phyloP scores from a whole-genome alignment of 2,888 invertebrate genomes.

The Pseudococcus longispinus region DNA sequence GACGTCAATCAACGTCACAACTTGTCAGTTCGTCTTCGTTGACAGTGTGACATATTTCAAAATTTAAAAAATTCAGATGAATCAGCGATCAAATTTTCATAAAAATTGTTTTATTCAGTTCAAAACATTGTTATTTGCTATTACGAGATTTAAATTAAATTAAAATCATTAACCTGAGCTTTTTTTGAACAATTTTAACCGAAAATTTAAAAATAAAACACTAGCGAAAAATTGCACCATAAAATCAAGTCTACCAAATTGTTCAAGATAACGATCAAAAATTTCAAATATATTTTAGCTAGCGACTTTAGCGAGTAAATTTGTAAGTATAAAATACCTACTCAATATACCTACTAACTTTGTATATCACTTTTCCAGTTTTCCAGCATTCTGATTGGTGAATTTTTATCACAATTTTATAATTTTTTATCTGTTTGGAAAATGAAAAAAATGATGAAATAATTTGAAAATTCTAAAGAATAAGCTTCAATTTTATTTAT shows the following conservation, averaged over 20 bases:
- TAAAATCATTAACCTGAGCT: no score
- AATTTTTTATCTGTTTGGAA: neutral
- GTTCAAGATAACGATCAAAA: neutral
- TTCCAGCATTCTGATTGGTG: neutral
- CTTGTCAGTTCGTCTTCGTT: no score
- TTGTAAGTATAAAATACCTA: neutral
- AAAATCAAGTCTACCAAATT: neutral
- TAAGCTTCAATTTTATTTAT: neutral
- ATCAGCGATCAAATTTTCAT: no score
- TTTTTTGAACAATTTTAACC: no score
- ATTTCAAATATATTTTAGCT: neutral
- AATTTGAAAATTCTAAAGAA: neutral
- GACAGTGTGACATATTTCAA: no score
- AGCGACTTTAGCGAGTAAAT: neutral
- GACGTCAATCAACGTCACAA: no score
- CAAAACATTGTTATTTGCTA: no score
- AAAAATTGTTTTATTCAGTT: no score
- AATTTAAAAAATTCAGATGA: no score
- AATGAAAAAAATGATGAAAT: conserved; percentile 12
- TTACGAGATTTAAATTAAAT: no score
- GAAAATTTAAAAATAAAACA: no score
- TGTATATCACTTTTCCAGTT: neutral
- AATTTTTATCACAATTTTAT: neutral
- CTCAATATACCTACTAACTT: neutral
- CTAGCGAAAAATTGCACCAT: no score